Percentiles rank a stretch among this genome's conserved stretches.
These are phyloP conservation scores for Lates japonicus DNA, from an alignment of 2,797 vertebrate genomes.

Conservation along the genomic window DNA sequence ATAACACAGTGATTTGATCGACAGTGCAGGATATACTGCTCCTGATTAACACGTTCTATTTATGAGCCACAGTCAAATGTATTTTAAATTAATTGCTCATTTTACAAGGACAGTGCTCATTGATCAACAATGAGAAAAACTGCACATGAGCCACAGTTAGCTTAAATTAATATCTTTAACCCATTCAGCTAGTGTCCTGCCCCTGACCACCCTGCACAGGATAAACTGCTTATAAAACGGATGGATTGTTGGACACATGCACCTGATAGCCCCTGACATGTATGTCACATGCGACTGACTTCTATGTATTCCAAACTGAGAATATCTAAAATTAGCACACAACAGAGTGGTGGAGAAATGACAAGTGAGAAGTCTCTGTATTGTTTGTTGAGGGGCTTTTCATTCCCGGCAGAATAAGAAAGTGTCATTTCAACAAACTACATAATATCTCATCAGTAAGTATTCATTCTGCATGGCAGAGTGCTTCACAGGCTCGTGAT, in stretches of 20 bases:
- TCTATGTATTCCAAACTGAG: neutral
- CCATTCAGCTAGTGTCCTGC: too few relatives aligned
- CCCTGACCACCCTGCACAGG: too few relatives aligned
- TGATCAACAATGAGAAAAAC: neutral
- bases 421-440: slow-evolving; percentile 48
- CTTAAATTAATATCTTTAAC: neutral
- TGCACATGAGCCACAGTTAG: neutral
- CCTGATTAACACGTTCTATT: neutral
- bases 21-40: neutral
- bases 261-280: too few relatives aligned
- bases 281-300: neutral
- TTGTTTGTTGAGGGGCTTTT: slow-evolving; percentile 34
- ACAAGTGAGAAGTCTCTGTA: slow-evolving; percentile 22
- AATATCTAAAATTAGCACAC: slow-evolving; percentile 35
- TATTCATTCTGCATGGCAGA: slow-evolving; percentile 58
- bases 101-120: neutral
- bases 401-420: slow-evolving; percentile 29
- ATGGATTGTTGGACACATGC: too few relatives aligned
- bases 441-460: slow-evolving; percentile 61
- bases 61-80: neutral
- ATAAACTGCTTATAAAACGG: too few relatives aligned
- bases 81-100: neutral
- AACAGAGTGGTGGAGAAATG: slow-evolving; percentile 3
- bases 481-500: slow-evolving; percentile 41
- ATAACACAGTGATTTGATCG: neutral